Percentiles rank a stretch among this genome's conserved stretches.
These are phyloP conservation scores for Astur gentilis DNA, from an alignment of 2,113 vertebrate species.

Conservation along the genomic window DNA sequence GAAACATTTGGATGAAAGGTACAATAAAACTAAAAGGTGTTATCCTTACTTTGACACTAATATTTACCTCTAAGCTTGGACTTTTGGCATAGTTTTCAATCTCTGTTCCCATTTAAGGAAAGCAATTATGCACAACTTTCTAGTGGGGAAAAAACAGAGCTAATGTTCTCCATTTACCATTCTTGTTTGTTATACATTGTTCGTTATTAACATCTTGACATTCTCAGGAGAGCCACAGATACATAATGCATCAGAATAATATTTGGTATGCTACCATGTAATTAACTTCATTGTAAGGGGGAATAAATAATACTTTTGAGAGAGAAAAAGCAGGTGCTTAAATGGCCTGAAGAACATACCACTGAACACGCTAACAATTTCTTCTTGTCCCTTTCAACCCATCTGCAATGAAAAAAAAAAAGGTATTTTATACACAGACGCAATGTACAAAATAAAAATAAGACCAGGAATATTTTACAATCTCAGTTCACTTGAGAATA, in stretches of 20 bases:
- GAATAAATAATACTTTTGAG: not conserved
- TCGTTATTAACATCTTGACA: not conserved
- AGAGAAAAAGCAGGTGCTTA: not conserved
- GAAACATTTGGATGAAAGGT: not conserved
- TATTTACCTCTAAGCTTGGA: not conserved
- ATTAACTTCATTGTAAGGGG: not conserved
- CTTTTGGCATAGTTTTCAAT: not conserved
- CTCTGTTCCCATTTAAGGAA: not conserved
- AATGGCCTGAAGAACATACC: not conserved
- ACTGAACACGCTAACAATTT: not conserved
- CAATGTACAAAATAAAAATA: not conserved
- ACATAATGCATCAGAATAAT: not conserved
- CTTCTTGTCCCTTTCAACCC: not conserved
- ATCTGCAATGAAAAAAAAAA: no score
- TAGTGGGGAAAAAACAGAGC: not conserved
- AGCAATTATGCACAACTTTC: not conserved
- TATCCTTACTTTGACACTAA: not conserved
- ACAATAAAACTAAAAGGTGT: not conserved
- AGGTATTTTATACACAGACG: accelerated
- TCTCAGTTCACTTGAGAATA: not conserved
- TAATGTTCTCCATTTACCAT: not conserved
- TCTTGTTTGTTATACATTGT: not conserved
- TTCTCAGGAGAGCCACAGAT: not conserved
- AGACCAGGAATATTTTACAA: not conserved
- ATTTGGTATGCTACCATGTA: not conserved